A percentile compares a stretch with the other conserved stretches of the same genome.
Evolutionary conservation across 2,797 vertebrate species (phyloP).

Genomic region (Sebastes matsubarae): DNA sequence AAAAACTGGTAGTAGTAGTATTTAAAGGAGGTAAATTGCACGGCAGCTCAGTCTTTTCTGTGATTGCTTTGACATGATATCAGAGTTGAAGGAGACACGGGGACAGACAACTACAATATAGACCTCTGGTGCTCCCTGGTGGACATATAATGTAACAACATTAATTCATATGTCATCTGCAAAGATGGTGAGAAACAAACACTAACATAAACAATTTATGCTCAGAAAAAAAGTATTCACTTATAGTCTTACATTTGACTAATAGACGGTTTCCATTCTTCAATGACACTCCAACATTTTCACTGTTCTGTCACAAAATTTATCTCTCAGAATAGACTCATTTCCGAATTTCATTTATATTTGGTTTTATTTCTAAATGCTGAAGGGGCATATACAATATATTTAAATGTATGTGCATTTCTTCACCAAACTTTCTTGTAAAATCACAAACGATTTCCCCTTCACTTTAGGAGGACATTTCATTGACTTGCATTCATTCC

Average conservation of each 20-base stretch:
- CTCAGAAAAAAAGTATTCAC: neutral
- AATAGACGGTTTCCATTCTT: neutral
- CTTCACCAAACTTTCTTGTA: neutral
- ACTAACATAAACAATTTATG: neutral
- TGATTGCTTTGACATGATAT: slow-evolving; percentile 53
- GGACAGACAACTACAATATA: neutral
- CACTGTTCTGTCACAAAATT: neutral
- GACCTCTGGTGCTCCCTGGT: slow-evolving; percentile 72
- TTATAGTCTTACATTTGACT: neutral
- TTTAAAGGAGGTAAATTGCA: slow-evolving; percentile 74
- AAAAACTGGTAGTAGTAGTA: slow-evolving; percentile 2
- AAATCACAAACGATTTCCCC: neutral
- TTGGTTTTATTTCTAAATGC: neutral
- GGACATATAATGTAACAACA: slow-evolving; percentile 20
- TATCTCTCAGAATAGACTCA: neutral
- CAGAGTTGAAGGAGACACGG: neutral
- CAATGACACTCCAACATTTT: neutral
- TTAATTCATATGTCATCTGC: neutral
- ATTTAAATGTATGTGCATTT: neutral
- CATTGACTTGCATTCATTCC: neutral
- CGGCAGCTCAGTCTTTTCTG: slow-evolving; percentile 35
- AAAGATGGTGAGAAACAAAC: neutral
- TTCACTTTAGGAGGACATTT: neutral
- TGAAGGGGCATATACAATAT: neutral
- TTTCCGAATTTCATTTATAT: neutral